These are phyloP conservation scores for Anas platyrhynchos DNA, from an alignment of 2,113 vertebrate species.

Conservation along the genomic window DNA sequence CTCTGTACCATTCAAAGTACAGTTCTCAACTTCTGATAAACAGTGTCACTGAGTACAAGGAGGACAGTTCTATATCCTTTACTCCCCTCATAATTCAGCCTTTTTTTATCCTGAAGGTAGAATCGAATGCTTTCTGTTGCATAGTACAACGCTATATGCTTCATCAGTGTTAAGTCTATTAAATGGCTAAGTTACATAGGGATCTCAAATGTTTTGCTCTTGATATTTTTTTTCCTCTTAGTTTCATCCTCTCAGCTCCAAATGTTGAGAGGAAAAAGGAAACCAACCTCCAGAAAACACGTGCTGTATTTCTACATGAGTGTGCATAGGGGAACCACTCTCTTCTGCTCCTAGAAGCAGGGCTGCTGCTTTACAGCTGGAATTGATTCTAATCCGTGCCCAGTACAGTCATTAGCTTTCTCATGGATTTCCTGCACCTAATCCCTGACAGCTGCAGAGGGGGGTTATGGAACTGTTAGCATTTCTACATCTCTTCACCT, in stretches of 20 bases:
- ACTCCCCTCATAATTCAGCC: neutral
- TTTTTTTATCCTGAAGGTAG: neutral
- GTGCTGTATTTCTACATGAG: neutral
- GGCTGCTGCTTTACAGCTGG: neutral
- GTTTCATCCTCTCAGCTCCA: neutral
- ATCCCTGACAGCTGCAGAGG: neutral
- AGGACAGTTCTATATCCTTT: neutral
- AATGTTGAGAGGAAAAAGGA: neutral
- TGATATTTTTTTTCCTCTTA: neutral
- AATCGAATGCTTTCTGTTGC: neutral
- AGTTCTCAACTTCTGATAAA: neutral
- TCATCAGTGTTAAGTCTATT: neutral
- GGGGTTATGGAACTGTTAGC: neutral
- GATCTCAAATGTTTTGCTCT: neutral
- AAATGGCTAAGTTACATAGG: neutral
- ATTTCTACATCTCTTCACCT: neutral
- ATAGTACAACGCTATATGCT: neutral
- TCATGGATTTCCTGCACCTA: neutral
- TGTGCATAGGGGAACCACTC: neutral
- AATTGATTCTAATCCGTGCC: constrained; percentile 2
- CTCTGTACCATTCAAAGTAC: neutral
- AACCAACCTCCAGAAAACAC: neutral
- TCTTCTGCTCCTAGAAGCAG: neutral
- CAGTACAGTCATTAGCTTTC: neutral
- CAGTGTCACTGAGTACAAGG: neutral